Percentiles rank a stretch among this genome's conserved stretches.
phyloP scores from a whole-genome alignment of 1,140 invertebrate genomes.

The Pararge aegeria region DNA sequence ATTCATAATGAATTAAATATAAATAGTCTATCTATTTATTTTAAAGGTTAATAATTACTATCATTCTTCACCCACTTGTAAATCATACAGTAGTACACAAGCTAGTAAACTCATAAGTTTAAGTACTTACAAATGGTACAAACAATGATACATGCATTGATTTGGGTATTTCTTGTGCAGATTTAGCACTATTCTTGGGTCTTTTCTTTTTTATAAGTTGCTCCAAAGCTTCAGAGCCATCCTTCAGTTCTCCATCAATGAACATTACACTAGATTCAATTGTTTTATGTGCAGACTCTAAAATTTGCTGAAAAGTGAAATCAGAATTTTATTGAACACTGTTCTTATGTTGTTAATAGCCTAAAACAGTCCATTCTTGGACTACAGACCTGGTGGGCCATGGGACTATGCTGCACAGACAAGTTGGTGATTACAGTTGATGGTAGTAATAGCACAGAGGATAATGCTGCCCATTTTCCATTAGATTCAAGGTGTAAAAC shows the following conservation, averaged over 20 bases:
- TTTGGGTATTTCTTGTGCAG: constrained; percentile 59
- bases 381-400: no score
- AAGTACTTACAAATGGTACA: constrained; percentile 84
- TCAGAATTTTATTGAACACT: not conserved
- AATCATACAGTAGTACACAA: no score
- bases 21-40: no score
- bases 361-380: not conserved
- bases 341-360: not conserved
- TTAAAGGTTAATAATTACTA: no score
- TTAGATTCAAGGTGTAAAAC: no score
- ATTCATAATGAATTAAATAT: no score
- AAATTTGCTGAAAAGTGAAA: constrained; percentile 82
- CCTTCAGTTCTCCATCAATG: constrained; percentile 82
- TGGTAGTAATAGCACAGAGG: no score
- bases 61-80: no score
- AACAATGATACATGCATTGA: constrained; percentile 80
- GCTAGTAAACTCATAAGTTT: constrained; percentile 1
- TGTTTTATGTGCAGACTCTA: constrained; percentile 79
- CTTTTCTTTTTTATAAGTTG: constrained; percentile 80
- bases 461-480: no score
- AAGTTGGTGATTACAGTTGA: no score
- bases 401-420: no score
- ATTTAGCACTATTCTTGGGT: constrained; percentile 66
- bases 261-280: constrained; percentile 82
- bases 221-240: constrained; percentile 79